A percentile compares a stretch with the other conserved stretches of the same genome.
Evolutionary conservation across 2,113 vertebrate species (phyloP).

Genomic region (Indicator indicator): DNA sequence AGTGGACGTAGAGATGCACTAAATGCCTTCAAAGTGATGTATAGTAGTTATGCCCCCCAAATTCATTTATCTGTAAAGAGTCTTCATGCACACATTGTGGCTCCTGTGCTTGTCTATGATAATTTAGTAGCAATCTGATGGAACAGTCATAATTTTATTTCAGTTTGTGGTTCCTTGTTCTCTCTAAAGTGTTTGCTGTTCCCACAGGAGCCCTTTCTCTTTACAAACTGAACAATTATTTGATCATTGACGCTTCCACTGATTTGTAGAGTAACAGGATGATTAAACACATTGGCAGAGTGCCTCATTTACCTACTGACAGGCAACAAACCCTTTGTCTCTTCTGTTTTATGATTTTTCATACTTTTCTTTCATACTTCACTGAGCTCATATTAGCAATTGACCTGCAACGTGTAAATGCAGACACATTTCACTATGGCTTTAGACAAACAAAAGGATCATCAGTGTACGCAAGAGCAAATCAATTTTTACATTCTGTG

Average conservation of each 20-base stretch:
- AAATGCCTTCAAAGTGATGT: neutral
- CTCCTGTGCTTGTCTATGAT: slow-evolving; percentile 14
- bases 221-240: slow-evolving; percentile 42
- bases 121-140: slow-evolving; percentile 33
- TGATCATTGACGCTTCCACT: neutral
- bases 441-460: slow-evolving; percentile 26
- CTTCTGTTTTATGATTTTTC: slow-evolving; percentile 1
- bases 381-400: neutral
- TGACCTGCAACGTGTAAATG: slow-evolving; percentile 38
- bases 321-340: slow-evolving; percentile 35
- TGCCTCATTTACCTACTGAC: slow-evolving; percentile 42
- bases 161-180: neutral
- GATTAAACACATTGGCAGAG: slow-evolving; percentile 50
- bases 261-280: slow-evolving; percentile 46
- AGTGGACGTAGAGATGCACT: neutral
- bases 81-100: slow-evolving; percentile 1
- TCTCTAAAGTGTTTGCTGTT: neutral
- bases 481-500: slow-evolving; percentile 38
- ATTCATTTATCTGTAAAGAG: slow-evolving; percentile 7
- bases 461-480: neutral
- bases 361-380: neutral
- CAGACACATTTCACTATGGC: neutral
- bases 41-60: neutral
- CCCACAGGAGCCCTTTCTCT: slow-evolving; percentile 11
- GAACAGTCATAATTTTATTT: neutral